These are phyloP conservation scores for Amphiduros pacificus DNA, from an alignment of 2,888 invertebrate species.

Conservation along the genomic window DNA sequence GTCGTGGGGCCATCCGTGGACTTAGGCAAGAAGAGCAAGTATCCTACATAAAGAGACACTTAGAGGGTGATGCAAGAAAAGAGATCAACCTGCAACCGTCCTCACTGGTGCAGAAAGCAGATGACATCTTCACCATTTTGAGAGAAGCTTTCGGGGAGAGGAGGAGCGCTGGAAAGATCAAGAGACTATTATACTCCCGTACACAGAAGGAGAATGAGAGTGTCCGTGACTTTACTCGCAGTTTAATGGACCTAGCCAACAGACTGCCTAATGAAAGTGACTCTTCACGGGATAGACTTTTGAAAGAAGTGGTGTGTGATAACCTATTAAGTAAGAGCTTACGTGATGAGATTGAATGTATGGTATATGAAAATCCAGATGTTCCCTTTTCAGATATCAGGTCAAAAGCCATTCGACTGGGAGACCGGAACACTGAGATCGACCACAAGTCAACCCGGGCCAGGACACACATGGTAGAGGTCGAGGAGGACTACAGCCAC, in stretches of 20 bases:
- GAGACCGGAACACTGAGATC: background rate
- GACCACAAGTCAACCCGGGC: background rate
- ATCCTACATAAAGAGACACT: background rate
- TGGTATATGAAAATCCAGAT: background rate
- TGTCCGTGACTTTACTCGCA: background rate
- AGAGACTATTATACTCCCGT: background rate
- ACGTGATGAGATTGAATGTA: background rate
- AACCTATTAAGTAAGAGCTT: background rate
- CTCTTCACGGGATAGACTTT: background rate
- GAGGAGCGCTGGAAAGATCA: background rate
- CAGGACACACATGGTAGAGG: background rate
- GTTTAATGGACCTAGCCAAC: background rate
- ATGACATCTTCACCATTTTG: background rate
- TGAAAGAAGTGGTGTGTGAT: background rate
- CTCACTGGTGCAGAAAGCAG: background rate
- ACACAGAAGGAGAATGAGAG: background rate
- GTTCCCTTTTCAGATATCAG: background rate
- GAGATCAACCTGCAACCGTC: background rate
- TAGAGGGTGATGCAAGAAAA: background rate
- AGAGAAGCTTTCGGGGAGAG: background rate
- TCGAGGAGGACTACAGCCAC: background rate
- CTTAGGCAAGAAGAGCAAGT: background rate
- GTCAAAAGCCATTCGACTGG: background rate
- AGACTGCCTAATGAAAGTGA: background rate
- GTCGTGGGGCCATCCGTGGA: background rate